Percentiles rank a stretch among this genome's conserved stretches.
Conservation (phyloP, 2,797 vertebrate genomes). For the Paedocypris micromegethes region DNA sequence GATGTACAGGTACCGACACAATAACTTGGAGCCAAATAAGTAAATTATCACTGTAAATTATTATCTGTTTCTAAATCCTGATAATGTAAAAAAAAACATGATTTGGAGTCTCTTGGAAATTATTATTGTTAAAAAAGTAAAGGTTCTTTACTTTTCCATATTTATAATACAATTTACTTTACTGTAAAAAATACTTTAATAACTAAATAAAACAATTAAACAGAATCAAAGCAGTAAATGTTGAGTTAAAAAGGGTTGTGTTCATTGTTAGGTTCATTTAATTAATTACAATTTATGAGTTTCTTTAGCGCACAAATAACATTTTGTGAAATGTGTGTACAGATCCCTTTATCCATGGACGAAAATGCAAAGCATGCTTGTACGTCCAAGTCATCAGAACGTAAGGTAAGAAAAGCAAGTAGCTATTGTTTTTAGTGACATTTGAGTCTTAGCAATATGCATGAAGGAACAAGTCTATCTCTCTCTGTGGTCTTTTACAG, state of each 20-base stretch:
- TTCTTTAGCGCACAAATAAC: background rate
- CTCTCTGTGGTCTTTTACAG: slow-evolving; percentile 46
- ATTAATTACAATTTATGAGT: no score
- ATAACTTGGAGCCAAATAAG: slow-evolving; percentile 32
- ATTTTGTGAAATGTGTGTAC: slow-evolving; percentile 46
- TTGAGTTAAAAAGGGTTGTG: no score
- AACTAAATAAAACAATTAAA: no score
- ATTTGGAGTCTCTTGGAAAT: background rate
- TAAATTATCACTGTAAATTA: slow-evolving; percentile 1
- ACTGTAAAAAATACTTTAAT: no score
- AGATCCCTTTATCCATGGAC: slow-evolving; percentile 68
- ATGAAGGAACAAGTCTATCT: no score
- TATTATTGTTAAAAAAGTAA: slow-evolving; percentile 8
- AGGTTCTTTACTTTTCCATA: background rate
- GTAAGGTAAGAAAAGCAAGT: slow-evolving; percentile 57
- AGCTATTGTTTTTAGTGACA: no score
- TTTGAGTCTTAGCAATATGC: no score
- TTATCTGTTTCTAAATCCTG: slow-evolving; percentile 24
- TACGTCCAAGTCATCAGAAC: slow-evolving; percentile 55
- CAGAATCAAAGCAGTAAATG: no score
- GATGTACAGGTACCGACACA: slow-evolving; percentile 59
- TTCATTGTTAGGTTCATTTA: no score
- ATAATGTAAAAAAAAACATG: background rate
- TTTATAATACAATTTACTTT: no score
- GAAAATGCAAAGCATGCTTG: slow-evolving; percentile 70